Percentiles rank a stretch among this genome's conserved stretches.
These are phyloP conservation scores for Antennarius striatus DNA, from an alignment of 2,113 vertebrate genomes.

Conservation along the genomic window DNA sequence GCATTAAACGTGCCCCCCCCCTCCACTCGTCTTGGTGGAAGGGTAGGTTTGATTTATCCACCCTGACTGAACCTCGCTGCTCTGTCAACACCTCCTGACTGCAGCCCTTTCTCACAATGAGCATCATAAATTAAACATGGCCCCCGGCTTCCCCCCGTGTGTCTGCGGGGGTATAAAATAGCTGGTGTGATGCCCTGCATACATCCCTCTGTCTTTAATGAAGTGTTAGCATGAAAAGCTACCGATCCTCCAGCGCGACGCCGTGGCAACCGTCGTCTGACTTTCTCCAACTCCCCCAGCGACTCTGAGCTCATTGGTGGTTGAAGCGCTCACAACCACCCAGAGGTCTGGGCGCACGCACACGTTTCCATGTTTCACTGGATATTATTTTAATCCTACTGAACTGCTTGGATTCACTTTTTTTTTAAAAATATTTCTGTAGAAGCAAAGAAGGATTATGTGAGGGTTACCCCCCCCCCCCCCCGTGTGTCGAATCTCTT, in stretches of 20 bases:
- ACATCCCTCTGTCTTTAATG: constrained; percentile 67
- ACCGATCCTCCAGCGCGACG: constrained; percentile 55
- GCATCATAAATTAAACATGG: constrained; percentile 77
- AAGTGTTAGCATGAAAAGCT: constrained; percentile 62
- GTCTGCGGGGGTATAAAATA: constrained; percentile 71
- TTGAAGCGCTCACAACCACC: constrained; percentile 72
- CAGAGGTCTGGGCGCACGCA: constrained; percentile 67
- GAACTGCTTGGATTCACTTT: constrained; percentile 61
- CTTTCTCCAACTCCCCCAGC: constrained; percentile 68
- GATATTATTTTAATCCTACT: constrained; percentile 74
- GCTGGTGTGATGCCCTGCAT: constrained; percentile 48
- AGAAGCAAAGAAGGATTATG: constrained; percentile 38
- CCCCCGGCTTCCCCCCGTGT: constrained; percentile 57
- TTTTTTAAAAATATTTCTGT: constrained; percentile 46
- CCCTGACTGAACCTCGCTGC: constrained; percentile 31
- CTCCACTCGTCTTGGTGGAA: neutral
- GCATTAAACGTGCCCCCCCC: neutral
- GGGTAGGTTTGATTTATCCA: constrained; percentile 18
- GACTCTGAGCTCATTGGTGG: constrained; percentile 76
- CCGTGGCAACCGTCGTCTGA: constrained; percentile 57
- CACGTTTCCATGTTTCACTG: constrained; percentile 72
- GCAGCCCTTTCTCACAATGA: constrained; percentile 54
- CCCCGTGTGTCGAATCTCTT: constrained; percentile 39
- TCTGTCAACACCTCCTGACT: constrained; percentile 25
- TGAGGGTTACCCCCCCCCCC: constrained; percentile 49